Evolutionary conservation across 1,140 invertebrate species (phyloP).

Genomic region (Dendroctonus ponderosae): DNA sequence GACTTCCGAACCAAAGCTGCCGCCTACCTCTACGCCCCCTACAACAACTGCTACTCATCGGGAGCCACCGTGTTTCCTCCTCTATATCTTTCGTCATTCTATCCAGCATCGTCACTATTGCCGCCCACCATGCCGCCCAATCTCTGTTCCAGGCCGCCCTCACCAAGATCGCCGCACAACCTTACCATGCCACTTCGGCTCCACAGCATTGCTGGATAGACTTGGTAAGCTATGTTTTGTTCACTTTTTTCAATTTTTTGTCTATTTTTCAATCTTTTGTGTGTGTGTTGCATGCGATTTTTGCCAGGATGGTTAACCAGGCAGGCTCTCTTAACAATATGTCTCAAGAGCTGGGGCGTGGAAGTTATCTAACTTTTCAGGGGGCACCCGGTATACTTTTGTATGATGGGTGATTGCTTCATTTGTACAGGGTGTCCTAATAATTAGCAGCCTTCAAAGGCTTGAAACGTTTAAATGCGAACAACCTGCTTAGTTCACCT

Average conservation of each 20-base stretch:
- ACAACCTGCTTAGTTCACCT: too few species aligned
- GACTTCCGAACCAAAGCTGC: conserved; percentile 40
- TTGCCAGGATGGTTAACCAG: background rate
- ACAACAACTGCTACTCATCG: conserved; percentile 36
- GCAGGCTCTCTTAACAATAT: too few species aligned
- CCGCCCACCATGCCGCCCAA: conserved; percentile 30
- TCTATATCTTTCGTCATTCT: conserved; percentile 36
- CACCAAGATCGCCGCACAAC: conserved; percentile 26
- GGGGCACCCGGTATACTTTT: too few species aligned
- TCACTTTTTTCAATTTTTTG: background rate
- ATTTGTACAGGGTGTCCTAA: too few species aligned
- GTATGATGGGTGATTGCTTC: too few species aligned
- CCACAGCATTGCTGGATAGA: conserved; percentile 38
- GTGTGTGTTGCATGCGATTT: background rate
- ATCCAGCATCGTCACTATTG: conserved; percentile 29
- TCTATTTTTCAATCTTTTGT: too few species aligned
- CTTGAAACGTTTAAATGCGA: too few species aligned
- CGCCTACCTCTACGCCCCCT: conserved; percentile 37
- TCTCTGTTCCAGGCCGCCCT: conserved; percentile 29
- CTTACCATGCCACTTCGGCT: conserved; percentile 35
- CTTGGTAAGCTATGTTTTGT: conserved; percentile 24
- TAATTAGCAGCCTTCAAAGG: too few species aligned
- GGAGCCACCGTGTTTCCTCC: conserved; percentile 39
- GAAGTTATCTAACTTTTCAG: too few species aligned
- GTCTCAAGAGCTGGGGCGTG: too few species aligned